Conservation (phyloP, 2,113 vertebrate species). For the Catagonus wagneri region DNA sequence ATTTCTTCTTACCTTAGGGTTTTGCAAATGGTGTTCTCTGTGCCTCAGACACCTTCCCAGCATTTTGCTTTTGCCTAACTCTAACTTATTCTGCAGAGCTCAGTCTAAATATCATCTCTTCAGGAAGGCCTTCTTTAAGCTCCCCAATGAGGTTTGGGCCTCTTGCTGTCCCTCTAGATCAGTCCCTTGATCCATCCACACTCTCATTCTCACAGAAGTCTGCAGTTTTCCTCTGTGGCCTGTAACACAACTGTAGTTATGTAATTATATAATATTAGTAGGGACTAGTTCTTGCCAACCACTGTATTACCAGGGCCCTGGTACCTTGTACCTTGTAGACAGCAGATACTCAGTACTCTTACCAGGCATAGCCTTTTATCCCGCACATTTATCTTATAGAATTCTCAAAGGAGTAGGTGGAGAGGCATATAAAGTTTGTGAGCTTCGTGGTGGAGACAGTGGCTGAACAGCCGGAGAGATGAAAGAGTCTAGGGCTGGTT, state of each 20-base stretch:
- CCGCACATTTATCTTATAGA: background rate
- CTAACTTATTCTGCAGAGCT: background rate
- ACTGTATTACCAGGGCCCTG: background rate
- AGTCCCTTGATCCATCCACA: background rate
- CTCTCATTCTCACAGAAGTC: background rate
- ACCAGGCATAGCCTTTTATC: background rate
- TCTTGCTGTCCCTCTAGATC: background rate
- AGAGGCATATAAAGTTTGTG: background rate
- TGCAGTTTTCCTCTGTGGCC: conserved; percentile 4
- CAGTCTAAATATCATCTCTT: background rate
- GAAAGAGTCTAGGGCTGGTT: background rate
- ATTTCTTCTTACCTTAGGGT: background rate
- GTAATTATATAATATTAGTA: background rate
- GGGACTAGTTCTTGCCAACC: background rate
- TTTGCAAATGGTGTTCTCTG: background rate
- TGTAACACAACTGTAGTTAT: conserved; percentile 5
- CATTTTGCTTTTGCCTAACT: background rate
- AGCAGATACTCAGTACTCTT: background rate
- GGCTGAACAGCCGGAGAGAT: background rate
- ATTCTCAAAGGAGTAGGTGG: background rate
- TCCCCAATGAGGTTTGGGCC: background rate
- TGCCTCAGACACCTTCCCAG: background rate
- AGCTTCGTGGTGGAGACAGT: conserved; percentile 25
- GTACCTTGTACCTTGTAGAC: background rate
- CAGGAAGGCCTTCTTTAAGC: conserved; percentile 15